Base-by-base conservation (phyloP, 1,140 invertebrate species). In the Cotesia vestalis region DNA sequence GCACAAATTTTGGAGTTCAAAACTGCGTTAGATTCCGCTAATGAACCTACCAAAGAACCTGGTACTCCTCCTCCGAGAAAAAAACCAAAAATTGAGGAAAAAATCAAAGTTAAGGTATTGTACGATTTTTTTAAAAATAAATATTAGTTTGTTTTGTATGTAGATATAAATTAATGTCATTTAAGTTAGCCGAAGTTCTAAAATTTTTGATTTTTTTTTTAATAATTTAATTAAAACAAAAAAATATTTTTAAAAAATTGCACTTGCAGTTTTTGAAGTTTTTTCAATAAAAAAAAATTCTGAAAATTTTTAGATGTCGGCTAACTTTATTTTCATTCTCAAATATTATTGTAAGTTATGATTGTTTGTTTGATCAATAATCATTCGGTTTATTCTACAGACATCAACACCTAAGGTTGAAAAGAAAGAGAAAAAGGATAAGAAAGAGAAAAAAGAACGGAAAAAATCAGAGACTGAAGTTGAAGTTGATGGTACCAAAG, bases 1-100 rank as follows among this genome's bases (percentile, higher is more conserved):
- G 85, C 90, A 69, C 90, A 91, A 79, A 94, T 96, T 76, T 85
- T 89, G 61, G 93, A 95, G 62, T 94, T 92, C 79, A 92, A 91
- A 82, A 83, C 88, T 70, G 88, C 91, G 73, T 89, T 91, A 66
- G 79, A 87, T 86, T 66, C 71, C 20, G 72, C 74, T 34, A 72
- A 71, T 0, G 75, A 81, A 8, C 62, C 64, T 8, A 70, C 79
- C 17, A 78, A 87, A 85, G 83, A 89, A 80, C 73, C 83, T 77
- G 78, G 86, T 78, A 82, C 83, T 72, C 88, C 84, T 62, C 88
- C 86, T 63, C 84, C 83, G 8, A 79, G 77, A 67, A 89, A 89
- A 76, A 88, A 85, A 76, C 66, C 79, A 5, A 88, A 86, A 80
- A 73, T 76, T 69, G 83, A 85, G 4, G 40, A 62, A 71, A 84